Conservation (phyloP, 2,113 vertebrate species). For the Ciconia maguari region DNA sequence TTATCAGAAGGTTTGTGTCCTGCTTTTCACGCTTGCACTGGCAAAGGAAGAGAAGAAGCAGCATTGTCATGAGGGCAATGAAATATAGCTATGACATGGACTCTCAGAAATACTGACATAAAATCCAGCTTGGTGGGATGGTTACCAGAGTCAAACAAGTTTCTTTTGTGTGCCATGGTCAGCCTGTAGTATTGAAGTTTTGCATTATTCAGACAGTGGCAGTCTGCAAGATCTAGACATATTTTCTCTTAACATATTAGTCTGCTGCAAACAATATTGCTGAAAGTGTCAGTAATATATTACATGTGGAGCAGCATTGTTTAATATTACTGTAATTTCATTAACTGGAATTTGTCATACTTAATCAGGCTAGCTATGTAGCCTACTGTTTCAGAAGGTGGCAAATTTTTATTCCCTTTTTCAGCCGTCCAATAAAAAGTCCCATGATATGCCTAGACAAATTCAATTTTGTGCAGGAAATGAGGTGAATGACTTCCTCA, state of each 20-base stretch:
- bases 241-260: background rate
- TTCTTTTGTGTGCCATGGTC: background rate
- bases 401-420: background rate
- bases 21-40: accelerated
- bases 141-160: background rate
- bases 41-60: background rate
- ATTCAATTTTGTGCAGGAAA: background rate
- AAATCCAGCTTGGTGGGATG: background rate
- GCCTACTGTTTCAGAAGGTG: background rate
- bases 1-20: background rate
- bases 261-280: background rate
- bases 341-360: background rate
- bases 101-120: background rate
- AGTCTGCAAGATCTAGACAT: background rate
- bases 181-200: background rate
- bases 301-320: background rate
- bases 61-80: background rate
- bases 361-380: background rate
- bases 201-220: background rate
- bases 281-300: background rate
- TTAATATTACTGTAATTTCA: background rate
- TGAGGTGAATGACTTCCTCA: background rate
- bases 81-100: background rate
- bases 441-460: background rate
- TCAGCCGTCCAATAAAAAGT: background rate